phyloP scores from a whole-genome alignment of 2,113 vertebrate species.

The Bucco capensis region DNA sequence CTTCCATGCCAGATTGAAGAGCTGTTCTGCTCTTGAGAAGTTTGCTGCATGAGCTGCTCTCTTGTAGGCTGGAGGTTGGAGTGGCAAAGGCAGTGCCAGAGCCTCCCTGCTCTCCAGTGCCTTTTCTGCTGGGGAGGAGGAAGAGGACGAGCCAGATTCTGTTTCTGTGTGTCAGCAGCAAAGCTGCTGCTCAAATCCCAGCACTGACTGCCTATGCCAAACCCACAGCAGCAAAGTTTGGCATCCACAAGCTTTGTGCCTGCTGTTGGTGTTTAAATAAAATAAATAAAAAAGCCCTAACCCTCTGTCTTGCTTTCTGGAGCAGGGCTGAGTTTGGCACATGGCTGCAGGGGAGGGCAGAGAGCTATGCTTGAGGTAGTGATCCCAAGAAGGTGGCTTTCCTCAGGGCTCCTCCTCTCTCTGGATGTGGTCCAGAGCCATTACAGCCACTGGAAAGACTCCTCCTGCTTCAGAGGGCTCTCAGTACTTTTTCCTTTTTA shows the following conservation, averaged over 20 bases:
- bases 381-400: background rate
- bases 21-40: background rate
- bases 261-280: background rate
- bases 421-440: rapidly evolving
- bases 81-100: background rate
- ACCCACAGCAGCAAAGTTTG: background rate
- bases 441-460: background rate
- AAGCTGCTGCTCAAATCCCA: background rate
- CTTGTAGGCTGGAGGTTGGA: background rate
- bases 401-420: background rate
- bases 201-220: background rate
- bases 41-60: background rate
- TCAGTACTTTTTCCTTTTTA: background rate
- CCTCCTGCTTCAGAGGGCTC: background rate
- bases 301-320: background rate
- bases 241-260: background rate
- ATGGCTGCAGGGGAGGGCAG: background rate
- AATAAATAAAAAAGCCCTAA: background rate
- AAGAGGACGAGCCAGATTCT: background rate
- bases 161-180: constrained; percentile 2
- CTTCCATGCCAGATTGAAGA: background rate
- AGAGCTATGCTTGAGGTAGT: background rate
- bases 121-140: background rate
- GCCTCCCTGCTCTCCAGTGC: background rate
- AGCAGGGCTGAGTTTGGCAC: background rate